Conservation (phyloP, 2,797 vertebrate genomes). For the Anniella stebbinsi region DNA sequence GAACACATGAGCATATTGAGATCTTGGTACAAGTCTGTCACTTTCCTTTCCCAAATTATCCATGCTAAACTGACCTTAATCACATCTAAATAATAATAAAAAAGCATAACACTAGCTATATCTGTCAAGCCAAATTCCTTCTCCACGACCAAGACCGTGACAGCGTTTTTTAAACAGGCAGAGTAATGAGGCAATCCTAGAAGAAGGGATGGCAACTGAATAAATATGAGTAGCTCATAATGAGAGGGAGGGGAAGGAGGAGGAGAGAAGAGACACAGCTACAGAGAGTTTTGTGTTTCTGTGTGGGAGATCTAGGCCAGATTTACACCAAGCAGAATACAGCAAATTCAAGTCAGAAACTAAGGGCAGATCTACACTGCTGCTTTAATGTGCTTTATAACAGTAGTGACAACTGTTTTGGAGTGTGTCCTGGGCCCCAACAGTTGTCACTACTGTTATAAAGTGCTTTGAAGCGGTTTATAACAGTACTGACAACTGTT, state of each 20-base stretch:
- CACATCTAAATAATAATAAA: slow-evolving; percentile 45
- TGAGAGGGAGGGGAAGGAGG: too few relatives aligned
- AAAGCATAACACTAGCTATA: slow-evolving; percentile 43
- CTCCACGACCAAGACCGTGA: slow-evolving; percentile 35
- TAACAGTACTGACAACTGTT: too few relatives aligned
- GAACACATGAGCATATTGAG: slow-evolving; percentile 39
- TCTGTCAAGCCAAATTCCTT: slow-evolving; percentile 31
- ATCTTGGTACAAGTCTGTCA: neutral
- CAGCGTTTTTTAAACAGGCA: slow-evolving; percentile 38
- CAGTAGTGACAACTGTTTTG: too few relatives aligned
- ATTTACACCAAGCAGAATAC: too few relatives aligned
- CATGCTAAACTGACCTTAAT: slow-evolving; percentile 56
- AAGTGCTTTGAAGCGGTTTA: too few relatives aligned
- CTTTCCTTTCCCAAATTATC: slow-evolving; percentile 38
- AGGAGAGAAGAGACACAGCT: neutral
- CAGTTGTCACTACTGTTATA: too few relatives aligned
- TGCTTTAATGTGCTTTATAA: too few relatives aligned
- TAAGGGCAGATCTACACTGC: too few relatives aligned
- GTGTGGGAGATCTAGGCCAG: neutral
- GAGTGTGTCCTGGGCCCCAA: too few relatives aligned
- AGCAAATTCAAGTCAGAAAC: too few relatives aligned
- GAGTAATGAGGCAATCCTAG: slow-evolving; percentile 28
- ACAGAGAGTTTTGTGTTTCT: neutral
- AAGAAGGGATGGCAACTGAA: slow-evolving; percentile 40
- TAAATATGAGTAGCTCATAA: neutral